Conservation (phyloP, 2,888 invertebrate species). For the Amphipoea lucens region DNA sequence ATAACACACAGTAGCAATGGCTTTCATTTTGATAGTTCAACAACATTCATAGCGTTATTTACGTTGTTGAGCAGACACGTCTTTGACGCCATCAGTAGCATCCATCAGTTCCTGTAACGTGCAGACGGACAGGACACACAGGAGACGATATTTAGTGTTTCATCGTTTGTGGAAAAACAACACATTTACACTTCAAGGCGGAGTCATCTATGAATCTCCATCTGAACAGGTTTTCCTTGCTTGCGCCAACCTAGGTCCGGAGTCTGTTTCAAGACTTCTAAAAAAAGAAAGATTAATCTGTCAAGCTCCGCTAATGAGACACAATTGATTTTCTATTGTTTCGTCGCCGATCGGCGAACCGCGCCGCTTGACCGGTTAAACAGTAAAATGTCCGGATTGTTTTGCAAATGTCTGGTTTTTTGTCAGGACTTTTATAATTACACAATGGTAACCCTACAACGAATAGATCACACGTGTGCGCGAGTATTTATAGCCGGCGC, state of each 20-base stretch:
- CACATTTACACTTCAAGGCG: neutral
- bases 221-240: neutral
- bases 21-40: too few species aligned
- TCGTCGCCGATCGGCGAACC: too few species aligned
- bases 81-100: neutral
- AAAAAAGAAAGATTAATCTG: neutral
- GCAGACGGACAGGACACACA: neutral
- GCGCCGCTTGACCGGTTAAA: too few species aligned
- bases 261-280: neutral
- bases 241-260: neutral
- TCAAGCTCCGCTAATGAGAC: too few species aligned
- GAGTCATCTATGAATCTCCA: neutral
- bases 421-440: neutral
- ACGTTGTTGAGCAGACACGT: neutral
- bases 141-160: neutral
- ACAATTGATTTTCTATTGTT: too few species aligned
- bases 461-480: conserved; percentile 54
- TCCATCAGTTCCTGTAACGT: neutral
- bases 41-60: too few species aligned
- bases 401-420: neutral
- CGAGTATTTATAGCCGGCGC: conserved; percentile 56
- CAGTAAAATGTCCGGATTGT: too few species aligned
- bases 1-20: too few species aligned
- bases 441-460: neutral
- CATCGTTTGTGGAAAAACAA: neutral